Evolutionary conservation across 2,888 invertebrate genomes (phyloP), one percentile per base, ranked within the genome.

Genomic region (Parnassius glacialis): DNA sequence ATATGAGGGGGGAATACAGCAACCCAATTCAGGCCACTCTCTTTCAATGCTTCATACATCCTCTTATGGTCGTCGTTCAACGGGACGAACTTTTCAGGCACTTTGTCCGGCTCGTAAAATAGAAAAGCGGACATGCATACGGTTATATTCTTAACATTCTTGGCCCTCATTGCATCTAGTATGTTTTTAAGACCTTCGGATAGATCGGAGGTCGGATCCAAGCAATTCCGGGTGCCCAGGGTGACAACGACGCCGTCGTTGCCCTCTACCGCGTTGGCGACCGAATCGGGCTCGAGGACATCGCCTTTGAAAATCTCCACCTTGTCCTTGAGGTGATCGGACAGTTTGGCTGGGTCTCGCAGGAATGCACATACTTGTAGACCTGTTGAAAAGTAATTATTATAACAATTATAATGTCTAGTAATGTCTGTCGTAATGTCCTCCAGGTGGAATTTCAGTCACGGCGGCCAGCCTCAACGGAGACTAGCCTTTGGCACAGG

Each of bases 91-190:
- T 94, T 93, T 45, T 93, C 92, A 0, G 97, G 97, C n/a, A 97
- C 95, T 80, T 95, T 95, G 2, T 93, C 93, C 0, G 93, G 92
- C 53, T 95, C 93, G 74, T 93, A 95, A 76, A 97, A 95, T 58
- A 97, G 83, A 84, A 97, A 97, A 5, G 96, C 96, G 5, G 97
- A 97, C 73, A 97, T 83, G 70, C 97, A 97, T 12, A 94, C 94
- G 0, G 97, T 95, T 11, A 97, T 87, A n/a, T 85, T 68, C 57
- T 93, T 92, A 0, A 97, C 92, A 67, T 94, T 94, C 59, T 93
- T 83, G 2, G 93, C 93, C 72, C 95, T 94, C 97, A 97, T 96
- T 0, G 95, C 44, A 95, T 94, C 41, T 34, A 34, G 5, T 3
- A 34, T 34, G 34, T 34, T 34, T 7, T 34, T 34, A 7, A 34